Conservation (phyloP, 2,113 vertebrate species). For the Calyptommatus sinebrachiatus region DNA sequence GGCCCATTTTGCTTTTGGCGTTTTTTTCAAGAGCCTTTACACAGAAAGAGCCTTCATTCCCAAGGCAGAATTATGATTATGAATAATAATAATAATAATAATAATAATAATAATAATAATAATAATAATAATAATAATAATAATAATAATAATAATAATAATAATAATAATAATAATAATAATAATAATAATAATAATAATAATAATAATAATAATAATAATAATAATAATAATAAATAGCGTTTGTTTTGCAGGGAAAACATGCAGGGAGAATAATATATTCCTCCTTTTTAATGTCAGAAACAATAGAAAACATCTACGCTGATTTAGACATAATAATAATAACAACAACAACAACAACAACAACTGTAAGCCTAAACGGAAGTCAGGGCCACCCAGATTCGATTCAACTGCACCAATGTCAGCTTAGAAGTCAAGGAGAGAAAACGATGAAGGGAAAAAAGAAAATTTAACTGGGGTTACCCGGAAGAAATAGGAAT, state of each 20-base stretch:
- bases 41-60: neutral
- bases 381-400: neutral
- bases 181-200: neutral
- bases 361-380: no score
- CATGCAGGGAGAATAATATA: no score
- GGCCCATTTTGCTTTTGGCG: slow-evolving; percentile 40
- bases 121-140: neutral
- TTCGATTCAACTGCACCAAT: neutral
- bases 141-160: neutral
- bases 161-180: neutral
- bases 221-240: neutral
- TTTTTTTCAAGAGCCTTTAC: neutral
- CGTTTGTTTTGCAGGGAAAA: neutral
- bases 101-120: neutral
- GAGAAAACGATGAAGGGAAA: no score
- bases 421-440: neutral
- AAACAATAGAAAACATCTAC: neutral
- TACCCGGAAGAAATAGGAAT: no score
- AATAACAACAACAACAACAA: no score
- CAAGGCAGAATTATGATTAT: neutral
- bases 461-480: neutral
- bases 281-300: neutral
- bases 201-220: neutral
- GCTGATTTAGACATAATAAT: no score
- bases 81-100: neutral